Conservation (phyloP, 2,797 vertebrate genomes). For the Spheniscus humboldti region DNA sequence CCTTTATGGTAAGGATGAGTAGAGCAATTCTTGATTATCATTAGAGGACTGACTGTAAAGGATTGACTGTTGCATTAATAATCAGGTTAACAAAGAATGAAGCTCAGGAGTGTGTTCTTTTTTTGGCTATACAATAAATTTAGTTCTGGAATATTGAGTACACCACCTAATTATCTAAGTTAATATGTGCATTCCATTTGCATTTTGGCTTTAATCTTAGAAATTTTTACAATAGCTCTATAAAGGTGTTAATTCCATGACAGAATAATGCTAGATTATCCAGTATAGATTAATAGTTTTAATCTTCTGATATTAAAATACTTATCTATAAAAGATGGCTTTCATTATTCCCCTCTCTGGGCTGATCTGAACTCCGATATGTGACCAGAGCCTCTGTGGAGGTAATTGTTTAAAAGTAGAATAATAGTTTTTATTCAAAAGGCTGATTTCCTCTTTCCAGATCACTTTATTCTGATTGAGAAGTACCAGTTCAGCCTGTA, state of each 20-base stretch:
- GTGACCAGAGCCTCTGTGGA: not conserved
- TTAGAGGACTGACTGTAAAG: not conserved
- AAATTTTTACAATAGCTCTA: not conserved
- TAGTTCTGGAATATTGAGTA: not conserved
- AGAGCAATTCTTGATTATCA: not conserved
- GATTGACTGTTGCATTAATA: not conserved
- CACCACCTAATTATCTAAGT: not conserved
- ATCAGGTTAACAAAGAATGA: not conserved
- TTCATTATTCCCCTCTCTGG: not conserved
- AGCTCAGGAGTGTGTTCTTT: not conserved
- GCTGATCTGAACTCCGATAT: not conserved
- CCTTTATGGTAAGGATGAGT: not conserved
- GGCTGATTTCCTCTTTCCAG: conserved; percentile 68
- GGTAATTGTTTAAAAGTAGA: not conserved
- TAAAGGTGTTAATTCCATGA: not conserved
- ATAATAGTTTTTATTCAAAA: not conserved
- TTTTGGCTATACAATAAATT: not conserved
- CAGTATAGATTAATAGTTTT: not conserved
- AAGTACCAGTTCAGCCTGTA: conserved; percentile 85
- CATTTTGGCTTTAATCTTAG: not conserved
- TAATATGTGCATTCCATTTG: not conserved
- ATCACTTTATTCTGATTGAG: conserved; percentile 83
- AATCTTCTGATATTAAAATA: not conserved
- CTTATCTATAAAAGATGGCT: not conserved
- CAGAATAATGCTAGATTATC: not conserved